Base-by-base conservation (phyloP, 2,888 invertebrate genomes). In the Diadromus collaris region DNA sequence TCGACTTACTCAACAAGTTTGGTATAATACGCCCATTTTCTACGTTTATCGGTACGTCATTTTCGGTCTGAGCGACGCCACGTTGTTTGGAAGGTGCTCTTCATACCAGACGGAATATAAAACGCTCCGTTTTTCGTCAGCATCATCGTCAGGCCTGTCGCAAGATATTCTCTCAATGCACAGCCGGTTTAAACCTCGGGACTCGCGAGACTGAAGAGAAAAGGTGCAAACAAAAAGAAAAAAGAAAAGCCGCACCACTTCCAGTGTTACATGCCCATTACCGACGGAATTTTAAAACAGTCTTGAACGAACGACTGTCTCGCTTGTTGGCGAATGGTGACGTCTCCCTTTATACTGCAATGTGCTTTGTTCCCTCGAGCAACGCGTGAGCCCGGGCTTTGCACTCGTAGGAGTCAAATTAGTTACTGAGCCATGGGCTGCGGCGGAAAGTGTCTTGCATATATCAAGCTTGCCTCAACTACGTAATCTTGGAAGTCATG, bases 211-310 rank as follows among this genome's bases (percentile, higher is more conserved):
- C 19, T 56, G 24, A 56, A 38, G 29, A 32, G 24, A 32, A 44
- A 46, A 41, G 48, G 61, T 38, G 60, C 38, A 34, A 9, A 41
- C 13, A 41, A 41, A 6, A 70, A 58, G 27, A 16, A 7, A 54
- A 65, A 65, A 60, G 32, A 38, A 48, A 48, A 64, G 63, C 41
- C 41, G 54, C 60, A 56, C 54, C 48, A 67, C 44, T 44, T 16
- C 24, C 68, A 64, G 65, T 65, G 73, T 76, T 73, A 79, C 60
- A 64, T 68, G n/a, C 58, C 69, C 60, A 64, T 65, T 60, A 65
- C 60, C 68, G 41, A 34, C 44, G 68, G 79, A 79, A 76, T 76
- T 79, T 61, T 46, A 76, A 79, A 79, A 73, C 73, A 76, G 63
- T 41, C 63, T 63, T 24, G 51, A 41, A 71, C 56, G 63, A 71